Evolutionary conservation across 2,888 invertebrate genomes (phyloP).

Genomic region (Ochlodes sylvanus): DNA sequence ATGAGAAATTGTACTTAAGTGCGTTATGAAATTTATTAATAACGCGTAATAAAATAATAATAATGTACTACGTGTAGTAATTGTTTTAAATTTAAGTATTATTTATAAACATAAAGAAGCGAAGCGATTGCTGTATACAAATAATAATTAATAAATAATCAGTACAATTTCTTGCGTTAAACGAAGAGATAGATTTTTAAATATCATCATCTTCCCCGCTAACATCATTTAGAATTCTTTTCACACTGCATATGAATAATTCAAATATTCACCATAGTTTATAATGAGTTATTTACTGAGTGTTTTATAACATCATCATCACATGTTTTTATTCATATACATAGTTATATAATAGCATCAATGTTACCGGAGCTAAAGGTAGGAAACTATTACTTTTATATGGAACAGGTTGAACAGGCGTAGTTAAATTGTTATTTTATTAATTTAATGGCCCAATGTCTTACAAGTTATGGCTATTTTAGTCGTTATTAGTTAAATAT

Average conservation of each 20-base stretch:
- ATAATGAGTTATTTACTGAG: not conserved
- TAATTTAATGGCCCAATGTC: not conserved
- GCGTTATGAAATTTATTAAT: too few relatives aligned
- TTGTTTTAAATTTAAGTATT: too few relatives aligned
- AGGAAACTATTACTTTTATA: not conserved
- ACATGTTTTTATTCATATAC: not conserved
- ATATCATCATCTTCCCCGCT: too few relatives aligned
- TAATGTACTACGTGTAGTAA: too few relatives aligned
- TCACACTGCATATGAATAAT: constrained; percentile 3
- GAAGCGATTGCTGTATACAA: too few relatives aligned
- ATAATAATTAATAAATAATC: too few relatives aligned
- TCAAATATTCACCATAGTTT: constrained; percentile 8
- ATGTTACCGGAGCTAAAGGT: not conserved
- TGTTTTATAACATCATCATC: constrained; percentile 17
- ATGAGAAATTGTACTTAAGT: too few relatives aligned
- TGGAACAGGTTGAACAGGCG: not conserved
- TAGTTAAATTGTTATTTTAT: not conserved
- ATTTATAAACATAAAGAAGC: too few relatives aligned
- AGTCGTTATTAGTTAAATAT: not conserved
- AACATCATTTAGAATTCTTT: not conserved
- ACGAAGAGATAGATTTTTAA: too few relatives aligned
- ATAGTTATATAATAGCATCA: not conserved
- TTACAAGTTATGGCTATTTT: not conserved
- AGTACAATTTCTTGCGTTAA: too few relatives aligned
- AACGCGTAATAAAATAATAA: too few relatives aligned